Percentiles rank a stretch among this genome's conserved stretches.
These are phyloP conservation scores for Phenganax marumi DNA, from an alignment of 92 coral and sea anemone genomes.

Conservation along the genomic window DNA sequence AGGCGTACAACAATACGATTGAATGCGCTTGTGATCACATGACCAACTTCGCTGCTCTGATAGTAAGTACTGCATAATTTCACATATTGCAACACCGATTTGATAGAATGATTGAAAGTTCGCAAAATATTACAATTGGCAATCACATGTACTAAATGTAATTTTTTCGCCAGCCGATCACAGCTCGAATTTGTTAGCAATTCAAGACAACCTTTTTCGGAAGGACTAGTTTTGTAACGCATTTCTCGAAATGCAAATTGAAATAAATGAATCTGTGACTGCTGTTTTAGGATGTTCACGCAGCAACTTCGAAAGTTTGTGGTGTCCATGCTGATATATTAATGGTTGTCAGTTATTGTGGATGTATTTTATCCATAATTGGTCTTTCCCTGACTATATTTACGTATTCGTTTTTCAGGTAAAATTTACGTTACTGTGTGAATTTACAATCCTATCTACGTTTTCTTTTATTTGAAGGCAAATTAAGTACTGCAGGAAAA, in stretches of 20 bases:
- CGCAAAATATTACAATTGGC: too few relatives aligned
- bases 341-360: conserved; percentile 78
- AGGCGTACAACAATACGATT: conserved; percentile 72
- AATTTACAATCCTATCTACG: background rate
- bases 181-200: too few relatives aligned
- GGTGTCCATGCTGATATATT: conserved; percentile 80
- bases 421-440: conserved; percentile 29
- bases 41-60: conserved; percentile 97
- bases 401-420: conserved; percentile 87
- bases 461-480: background rate
- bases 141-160: too few relatives aligned
- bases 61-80: conserved; percentile 60
- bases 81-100: background rate
- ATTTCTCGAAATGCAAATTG: too few relatives aligned
- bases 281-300: conserved; percentile 76
- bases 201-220: too few relatives aligned
- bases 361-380: conserved; percentile 81
- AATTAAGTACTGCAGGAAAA: background rate
- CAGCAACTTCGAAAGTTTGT: conserved; percentile 83
- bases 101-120: too few relatives aligned
- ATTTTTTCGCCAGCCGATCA: too few relatives aligned
- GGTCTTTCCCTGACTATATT: conserved; percentile 85
- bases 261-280: too few relatives aligned
- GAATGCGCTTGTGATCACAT: conserved; percentile 95
- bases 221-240: too few relatives aligned